A percentile compares a stretch with the other conserved stretches of the same genome.
Conservation (phyloP, 2,113 vertebrate genomes). For the Xenus cinereus region DNA sequence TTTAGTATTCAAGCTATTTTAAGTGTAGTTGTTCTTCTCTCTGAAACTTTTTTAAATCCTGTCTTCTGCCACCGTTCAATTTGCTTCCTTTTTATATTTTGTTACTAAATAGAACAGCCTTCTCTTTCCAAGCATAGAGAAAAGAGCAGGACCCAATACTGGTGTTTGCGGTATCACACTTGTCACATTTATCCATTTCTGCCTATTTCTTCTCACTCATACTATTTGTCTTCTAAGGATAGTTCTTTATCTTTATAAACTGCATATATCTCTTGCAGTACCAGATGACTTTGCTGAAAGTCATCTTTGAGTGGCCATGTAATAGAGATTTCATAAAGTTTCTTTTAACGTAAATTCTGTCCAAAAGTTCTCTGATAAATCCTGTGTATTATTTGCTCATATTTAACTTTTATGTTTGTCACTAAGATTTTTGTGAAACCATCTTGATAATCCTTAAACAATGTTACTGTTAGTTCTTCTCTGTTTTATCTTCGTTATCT, state of each 20-base stretch:
- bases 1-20: neutral
- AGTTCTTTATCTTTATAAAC: slow-evolving; percentile 7
- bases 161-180: neutral
- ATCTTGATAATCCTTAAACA: slow-evolving; percentile 5
- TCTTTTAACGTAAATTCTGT: slow-evolving; percentile 18
- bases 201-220: neutral
- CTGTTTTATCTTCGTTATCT: neutral
- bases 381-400: slow-evolving; percentile 15
- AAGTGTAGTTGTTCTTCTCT: neutral
- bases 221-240: slow-evolving; percentile 42
- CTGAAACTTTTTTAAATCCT: neutral
- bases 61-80: neutral
- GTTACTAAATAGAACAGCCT: neutral
- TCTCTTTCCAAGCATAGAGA: neutral
- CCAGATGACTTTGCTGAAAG: slow-evolving; percentile 40
- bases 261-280: neutral
- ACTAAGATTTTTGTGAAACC: neutral
- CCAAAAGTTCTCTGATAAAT: slow-evolving; percentile 42
- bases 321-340: neutral
- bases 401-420: neutral
- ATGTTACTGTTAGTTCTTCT: neutral
- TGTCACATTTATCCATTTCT: slow-evolving; percentile 8
- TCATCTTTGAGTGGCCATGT: slow-evolving; percentile 14
- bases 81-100: neutral
- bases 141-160: neutral